Base-by-base conservation (phyloP, 2,797 vertebrate species). In the Falco concolor region DNA sequence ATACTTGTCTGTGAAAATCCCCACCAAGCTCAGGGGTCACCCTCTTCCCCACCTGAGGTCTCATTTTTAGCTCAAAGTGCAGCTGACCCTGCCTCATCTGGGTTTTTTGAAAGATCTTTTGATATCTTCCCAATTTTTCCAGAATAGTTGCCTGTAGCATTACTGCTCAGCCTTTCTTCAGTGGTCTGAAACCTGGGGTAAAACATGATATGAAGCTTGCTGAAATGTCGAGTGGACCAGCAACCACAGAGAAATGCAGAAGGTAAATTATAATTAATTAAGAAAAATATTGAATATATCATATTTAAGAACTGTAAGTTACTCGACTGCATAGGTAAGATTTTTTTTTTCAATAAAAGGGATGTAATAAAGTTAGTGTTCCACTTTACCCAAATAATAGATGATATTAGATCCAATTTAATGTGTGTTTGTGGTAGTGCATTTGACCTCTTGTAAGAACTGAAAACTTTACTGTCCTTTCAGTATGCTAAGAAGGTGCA, bases 71-170 rank as follows among this genome's bases (percentile, higher is more conserved):
- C 27, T 74, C 57, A 36, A 9, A 22, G 44, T 57, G 28, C 9
- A 6, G 12, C 44, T 2, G 12, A n/a, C 47, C 20, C 24, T 27
- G 21, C 40, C 42, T 60, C 9, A 0, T 53, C 38, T 44, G 28
- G 12, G 10, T 50, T 44, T 60, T 94, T 84, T 78, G 45, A 44
- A 81, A 65, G 59, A 40, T 11, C 5, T 84, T 36, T 80, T 74
- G 47, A 6, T 67, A 74, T 21, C 49, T 34, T 74, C 18, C 9
- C 5, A 8, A 0, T 52, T 89, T 63, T 85, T 75, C 64, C 2
- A 0, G 7, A 68, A 10, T 19, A 13, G 6, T 80, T 84, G 50
- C 11, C 23, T 20, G 3, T 22, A 19, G 24, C 30, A 0, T 12
- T 32, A 40, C 27, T 64, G n/a, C 38, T 89, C n/a, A 38, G 34